Conservation (phyloP, 2,888 invertebrate genomes). For the Leucoma salicis region DNA sequence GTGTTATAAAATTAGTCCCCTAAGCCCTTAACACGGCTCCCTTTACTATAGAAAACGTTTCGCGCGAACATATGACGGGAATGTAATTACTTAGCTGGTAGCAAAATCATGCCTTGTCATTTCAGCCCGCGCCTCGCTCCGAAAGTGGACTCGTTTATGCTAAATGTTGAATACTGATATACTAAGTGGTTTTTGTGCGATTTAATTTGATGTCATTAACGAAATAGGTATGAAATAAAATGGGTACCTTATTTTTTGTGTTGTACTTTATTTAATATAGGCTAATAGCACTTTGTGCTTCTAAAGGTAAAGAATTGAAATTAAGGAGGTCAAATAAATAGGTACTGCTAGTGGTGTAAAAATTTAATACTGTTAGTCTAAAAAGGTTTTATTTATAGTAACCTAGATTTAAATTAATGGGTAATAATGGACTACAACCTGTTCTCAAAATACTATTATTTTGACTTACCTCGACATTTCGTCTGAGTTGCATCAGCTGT, state of each 20-base stretch:
- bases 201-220: conserved; percentile 33
- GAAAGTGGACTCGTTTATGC: conserved; percentile 49
- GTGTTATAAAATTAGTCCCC: background rate
- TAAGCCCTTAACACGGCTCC: conserved; percentile 15
- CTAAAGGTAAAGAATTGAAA: background rate
- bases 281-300: background rate
- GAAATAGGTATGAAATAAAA: conserved; percentile 2
- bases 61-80: conserved; percentile 64
- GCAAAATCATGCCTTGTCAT: conserved; percentile 78
- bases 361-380: background rate
- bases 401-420: background rate
- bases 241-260: background rate
- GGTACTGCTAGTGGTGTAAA: background rate
- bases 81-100: conserved; percentile 75
- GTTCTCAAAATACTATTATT: too few species aligned
- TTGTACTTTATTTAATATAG: background rate
- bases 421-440: too few species aligned
- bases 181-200: conserved; percentile 35
- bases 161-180: conserved; percentile 45
- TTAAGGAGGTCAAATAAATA: background rate
- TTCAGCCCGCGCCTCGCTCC: conserved; percentile 49
- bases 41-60: conserved; percentile 41
- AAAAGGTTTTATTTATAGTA: background rate
- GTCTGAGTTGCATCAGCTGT: too few species aligned
- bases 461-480: too few species aligned